Percentiles rank a stretch among this genome's conserved stretches.
Evolutionary conservation across 2,797 vertebrate species (phyloP).

Genomic region (Cuniculus paca): DNA sequence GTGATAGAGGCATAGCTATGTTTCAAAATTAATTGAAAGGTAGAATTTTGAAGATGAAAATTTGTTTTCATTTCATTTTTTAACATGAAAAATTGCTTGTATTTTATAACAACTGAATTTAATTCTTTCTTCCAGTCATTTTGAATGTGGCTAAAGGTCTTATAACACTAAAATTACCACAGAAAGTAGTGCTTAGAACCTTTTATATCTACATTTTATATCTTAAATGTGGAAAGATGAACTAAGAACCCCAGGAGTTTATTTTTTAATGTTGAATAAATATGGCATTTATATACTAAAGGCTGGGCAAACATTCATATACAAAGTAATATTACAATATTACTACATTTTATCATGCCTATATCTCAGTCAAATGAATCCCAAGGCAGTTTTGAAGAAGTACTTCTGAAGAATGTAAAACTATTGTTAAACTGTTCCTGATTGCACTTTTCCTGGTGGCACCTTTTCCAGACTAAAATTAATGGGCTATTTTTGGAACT

Average conservation of each 20-base stretch:
- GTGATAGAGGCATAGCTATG: not conserved
- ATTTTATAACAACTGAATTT: not conserved
- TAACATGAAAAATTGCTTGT: not conserved
- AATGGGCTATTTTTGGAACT: not conserved
- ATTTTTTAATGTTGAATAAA: constrained; percentile 11
- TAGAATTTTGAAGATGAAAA: not conserved
- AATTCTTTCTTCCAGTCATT: not conserved
- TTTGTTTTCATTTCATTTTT: not conserved
- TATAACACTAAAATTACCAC: not conserved
- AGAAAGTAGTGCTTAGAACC: not conserved
- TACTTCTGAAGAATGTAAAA: constrained; percentile 30
- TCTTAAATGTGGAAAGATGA: not conserved
- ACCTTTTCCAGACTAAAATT: not conserved
- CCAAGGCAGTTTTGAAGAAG: constrained; percentile 28
- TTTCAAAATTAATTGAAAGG: constrained; percentile 12
- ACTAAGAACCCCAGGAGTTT: not conserved
- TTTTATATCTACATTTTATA: constrained; percentile 37
- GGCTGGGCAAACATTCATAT: not conserved
- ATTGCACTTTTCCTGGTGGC: not conserved
- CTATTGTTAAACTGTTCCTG: not conserved
- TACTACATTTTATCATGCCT: constrained; percentile 23
- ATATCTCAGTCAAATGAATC: constrained; percentile 40
- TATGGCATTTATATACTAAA: not conserved
- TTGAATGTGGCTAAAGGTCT: not conserved
- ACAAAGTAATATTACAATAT: not conserved